Conservation (phyloP, 1,140 invertebrate species). For the Lamellibrachia luymesi region DNA sequence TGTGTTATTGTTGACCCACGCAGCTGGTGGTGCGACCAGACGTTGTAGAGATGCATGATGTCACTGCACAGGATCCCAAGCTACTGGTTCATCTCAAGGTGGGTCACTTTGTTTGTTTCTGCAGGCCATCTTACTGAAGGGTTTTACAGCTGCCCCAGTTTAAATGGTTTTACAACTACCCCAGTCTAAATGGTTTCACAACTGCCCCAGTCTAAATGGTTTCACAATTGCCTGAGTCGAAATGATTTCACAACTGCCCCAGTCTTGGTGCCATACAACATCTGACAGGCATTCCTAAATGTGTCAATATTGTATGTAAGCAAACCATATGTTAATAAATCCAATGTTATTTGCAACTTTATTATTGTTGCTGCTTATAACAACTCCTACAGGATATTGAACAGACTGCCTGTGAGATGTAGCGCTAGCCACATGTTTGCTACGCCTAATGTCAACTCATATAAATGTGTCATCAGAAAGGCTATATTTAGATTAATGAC, state of each 20-base stretch:
- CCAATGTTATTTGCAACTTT: too few relatives aligned
- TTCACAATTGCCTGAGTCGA: slow-evolving; percentile 49
- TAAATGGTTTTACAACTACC: neutral
- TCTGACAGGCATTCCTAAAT: too few relatives aligned
- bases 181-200: neutral
- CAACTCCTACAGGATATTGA: too few relatives aligned
- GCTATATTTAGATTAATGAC: too few relatives aligned
- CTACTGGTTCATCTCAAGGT: slow-evolving; percentile 88
- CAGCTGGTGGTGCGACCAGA: slow-evolving; percentile 71
- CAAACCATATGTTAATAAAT: too few relatives aligned
- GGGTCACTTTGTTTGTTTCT: slow-evolving; percentile 69
- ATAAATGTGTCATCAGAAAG: too few relatives aligned
- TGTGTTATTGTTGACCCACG: neutral
- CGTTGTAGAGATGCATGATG: slow-evolving; percentile 99
- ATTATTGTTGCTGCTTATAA: too few relatives aligned
- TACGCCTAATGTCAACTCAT: too few relatives aligned
- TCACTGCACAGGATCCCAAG: slow-evolving; percentile 94
- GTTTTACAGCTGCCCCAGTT: neutral
- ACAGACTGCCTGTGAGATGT: too few relatives aligned
- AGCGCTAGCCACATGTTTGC: too few relatives aligned
- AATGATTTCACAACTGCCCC: neutral
- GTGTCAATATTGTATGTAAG: too few relatives aligned
- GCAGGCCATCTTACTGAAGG: slow-evolving; percentile 61
- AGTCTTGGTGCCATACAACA: neutral
- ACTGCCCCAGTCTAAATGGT: neutral